A percentile compares a stretch with the other conserved stretches of the same genome.
These are phyloP conservation scores for Bambusicola thoracicus DNA, from an alignment of 2,113 vertebrate genomes.

Conservation along the genomic window DNA sequence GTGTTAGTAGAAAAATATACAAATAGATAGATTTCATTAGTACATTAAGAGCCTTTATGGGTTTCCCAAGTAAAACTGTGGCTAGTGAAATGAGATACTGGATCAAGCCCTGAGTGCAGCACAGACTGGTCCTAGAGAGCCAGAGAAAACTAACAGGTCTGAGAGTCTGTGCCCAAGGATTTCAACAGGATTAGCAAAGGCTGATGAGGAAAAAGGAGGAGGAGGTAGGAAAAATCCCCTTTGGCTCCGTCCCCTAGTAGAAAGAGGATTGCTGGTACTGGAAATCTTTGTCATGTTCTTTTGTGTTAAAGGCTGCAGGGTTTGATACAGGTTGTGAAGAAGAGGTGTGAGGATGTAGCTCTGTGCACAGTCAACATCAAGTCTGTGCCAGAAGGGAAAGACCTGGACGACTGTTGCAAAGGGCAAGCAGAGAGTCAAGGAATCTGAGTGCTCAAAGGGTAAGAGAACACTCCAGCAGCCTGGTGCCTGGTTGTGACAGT, in stretches of 20 bases:
- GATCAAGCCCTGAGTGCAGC: not conserved
- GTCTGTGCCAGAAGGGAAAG: not conserved
- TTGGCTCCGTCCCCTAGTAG: not conserved
- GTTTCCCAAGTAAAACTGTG: conserved; percentile 8
- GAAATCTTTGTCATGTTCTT: not conserved
- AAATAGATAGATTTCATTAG: not conserved
- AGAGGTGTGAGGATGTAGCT: not conserved
- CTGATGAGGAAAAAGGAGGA: not conserved
- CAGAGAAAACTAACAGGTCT: not conserved
- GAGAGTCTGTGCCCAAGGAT: not conserved
- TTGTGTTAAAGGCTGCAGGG: not conserved
- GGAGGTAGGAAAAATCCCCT: not conserved
- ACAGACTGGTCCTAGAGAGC: not conserved
- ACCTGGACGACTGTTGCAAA: not conserved
- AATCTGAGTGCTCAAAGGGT: not conserved
- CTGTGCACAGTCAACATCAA: not conserved
- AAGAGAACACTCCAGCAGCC: not conserved
- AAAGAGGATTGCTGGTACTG: not conserved
- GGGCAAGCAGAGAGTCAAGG: not conserved
- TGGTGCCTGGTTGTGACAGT: not conserved
- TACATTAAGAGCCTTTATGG: not conserved
- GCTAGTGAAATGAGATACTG: conserved; percentile 9
- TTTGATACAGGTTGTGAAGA: not conserved
- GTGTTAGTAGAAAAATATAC: not conserved
- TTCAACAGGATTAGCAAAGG: not conserved